Base-by-base conservation (phyloP, 2,797 vertebrate species). In the Fratercula arctica region DNA sequence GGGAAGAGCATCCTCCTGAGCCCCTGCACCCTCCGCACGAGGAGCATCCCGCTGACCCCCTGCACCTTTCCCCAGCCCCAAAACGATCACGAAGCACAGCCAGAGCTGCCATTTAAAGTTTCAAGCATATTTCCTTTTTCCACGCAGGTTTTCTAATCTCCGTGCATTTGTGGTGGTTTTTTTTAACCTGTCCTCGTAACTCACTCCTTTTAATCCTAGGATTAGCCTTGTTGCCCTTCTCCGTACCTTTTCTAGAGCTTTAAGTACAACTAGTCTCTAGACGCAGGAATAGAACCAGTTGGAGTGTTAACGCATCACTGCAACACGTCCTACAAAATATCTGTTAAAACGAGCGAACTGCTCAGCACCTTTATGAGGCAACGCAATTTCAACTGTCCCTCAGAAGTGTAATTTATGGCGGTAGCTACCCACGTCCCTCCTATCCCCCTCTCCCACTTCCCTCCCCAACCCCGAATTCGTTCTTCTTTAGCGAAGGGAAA, bases 121-220 rank as follows among this genome's bases (percentile, higher is more conserved):
- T 45, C 28, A n/a, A 45, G 67, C 3, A 0, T 59, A 53, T 13
- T 82, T 54, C 37, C 21, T 41, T 92, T 63, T 84, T 63, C 25
- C n/a, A 72, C 6, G 4, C 5, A 69, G 45, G 19, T 92, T 75
- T 90, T 79, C 79, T 93, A 88, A 73, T n/a, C 85, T 69, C 61
- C n/a, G 6, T 14, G 48, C 3, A 5, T 80, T 81, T 68, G 25
- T 26, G 15, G 43, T 31, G 29, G 0, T 1, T 63, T 64, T 86
- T 96, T 95, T 91, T 79, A 85, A 87, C 66, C 85, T 80, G 92
- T 87, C 96, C 96, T 97, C 95, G 33, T 79, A 91, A 96, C 72
- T 95, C 93, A 80, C 89, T 95, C 93, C 93, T 86, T 85, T 90
- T 93, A 96, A 97, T 95, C 96, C 90, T 33, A 66, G 91, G 95